Conservation (phyloP, 2,113 vertebrate species). For the Rafetus swinhoei region DNA sequence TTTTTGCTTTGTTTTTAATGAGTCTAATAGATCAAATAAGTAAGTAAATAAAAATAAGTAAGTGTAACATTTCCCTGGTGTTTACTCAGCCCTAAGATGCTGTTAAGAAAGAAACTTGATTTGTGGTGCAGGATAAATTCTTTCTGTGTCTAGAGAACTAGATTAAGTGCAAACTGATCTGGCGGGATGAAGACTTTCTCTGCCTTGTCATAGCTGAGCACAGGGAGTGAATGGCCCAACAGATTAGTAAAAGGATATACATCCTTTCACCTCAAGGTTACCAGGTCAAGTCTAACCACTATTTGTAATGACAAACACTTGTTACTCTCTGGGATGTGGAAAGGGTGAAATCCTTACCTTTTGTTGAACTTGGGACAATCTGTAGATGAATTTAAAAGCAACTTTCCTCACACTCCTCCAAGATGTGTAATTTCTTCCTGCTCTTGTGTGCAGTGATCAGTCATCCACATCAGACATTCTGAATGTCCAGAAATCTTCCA, state of each 20-base stretch:
- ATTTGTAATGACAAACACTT: background rate
- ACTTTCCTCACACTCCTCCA: background rate
- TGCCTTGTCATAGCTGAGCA: background rate
- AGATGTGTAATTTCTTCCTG: background rate
- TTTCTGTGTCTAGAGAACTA: conserved; percentile 17
- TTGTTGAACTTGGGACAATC: background rate
- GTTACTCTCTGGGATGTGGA: background rate
- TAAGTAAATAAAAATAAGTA: conserved; percentile 2
- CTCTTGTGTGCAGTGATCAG: background rate
- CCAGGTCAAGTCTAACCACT: background rate
- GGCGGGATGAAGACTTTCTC: background rate
- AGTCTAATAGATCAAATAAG: background rate
- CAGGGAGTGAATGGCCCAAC: background rate
- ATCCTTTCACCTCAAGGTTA: background rate
- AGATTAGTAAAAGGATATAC: background rate
- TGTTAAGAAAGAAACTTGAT: conserved; percentile 3
- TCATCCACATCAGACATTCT: background rate
- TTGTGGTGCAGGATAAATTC: background rate
- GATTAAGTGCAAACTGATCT: background rate
- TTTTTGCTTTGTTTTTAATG: background rate
- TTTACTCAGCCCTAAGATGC: conserved; percentile 3
- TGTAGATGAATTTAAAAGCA: conserved; percentile 5
- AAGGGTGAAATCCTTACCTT: background rate
- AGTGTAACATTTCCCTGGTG: background rate
- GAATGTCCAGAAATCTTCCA: background rate